Percentiles rank a stretch among this genome's conserved stretches.
Conservation (phyloP, 1,140 invertebrate genomes). For the Vanessa tameamea region DNA sequence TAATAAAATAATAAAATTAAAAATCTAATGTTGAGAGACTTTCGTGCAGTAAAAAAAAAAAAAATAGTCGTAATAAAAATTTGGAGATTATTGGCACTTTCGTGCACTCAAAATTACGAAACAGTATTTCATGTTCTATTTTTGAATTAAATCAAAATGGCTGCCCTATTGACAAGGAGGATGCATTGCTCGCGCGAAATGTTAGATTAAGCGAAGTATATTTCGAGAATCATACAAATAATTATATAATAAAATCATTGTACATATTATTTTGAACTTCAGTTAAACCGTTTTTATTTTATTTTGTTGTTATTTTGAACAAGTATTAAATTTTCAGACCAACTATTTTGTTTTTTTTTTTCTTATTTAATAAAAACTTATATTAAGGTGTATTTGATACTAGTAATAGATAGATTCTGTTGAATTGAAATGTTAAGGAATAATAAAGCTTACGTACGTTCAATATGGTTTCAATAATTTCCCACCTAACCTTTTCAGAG, state of each 20-base stretch:
- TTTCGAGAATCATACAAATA: slow-evolving; percentile 45
- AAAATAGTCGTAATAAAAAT: too few relatives aligned
- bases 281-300: slow-evolving; percentile 49
- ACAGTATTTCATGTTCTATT: neutral
- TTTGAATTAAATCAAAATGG: slow-evolving; percentile 13
- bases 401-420: slow-evolving; percentile 3
- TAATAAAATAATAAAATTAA: too few relatives aligned
- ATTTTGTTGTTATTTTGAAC: slow-evolving; percentile 59
- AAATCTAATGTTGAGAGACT: too few relatives aligned
- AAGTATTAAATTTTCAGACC: slow-evolving; percentile 66
- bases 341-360: slow-evolving; percentile 48
- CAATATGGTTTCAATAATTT: neutral
- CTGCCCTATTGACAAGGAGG: neutral
- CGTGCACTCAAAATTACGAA: too few relatives aligned
- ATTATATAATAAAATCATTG: slow-evolving; percentile 44
- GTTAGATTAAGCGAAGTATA: slow-evolving; percentile 45
- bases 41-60: too few relatives aligned
- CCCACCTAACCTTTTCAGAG: too few relatives aligned
- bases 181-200: slow-evolving; percentile 37
- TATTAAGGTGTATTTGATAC: slow-evolving; percentile 7
- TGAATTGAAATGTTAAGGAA: slow-evolving; percentile 15
- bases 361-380: slow-evolving; percentile 28
- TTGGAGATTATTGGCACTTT: too few relatives aligned
- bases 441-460: slow-evolving; percentile 16
- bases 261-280: slow-evolving; percentile 53